Conservation (phyloP, 2,797 vertebrate species). For the Trichosurus vulpecula region DNA sequence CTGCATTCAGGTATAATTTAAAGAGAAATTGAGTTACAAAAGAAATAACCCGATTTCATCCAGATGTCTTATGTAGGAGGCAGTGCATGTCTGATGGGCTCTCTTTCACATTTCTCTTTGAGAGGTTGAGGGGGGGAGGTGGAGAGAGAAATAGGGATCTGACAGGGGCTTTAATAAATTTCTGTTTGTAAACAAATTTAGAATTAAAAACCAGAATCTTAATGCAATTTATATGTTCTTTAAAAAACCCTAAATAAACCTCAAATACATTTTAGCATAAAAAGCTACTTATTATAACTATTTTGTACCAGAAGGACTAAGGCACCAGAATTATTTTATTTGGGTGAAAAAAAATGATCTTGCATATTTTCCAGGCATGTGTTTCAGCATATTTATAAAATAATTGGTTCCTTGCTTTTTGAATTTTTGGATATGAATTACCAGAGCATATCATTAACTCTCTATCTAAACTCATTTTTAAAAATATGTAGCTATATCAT, state of each 20-base stretch:
- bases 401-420: not conserved
- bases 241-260: not conserved
- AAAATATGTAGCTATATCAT: slow-evolving; percentile 33
- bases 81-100: fast-evolving
- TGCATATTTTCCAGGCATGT: not conserved
- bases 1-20: slow-evolving; percentile 53
- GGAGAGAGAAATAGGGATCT: not conserved
- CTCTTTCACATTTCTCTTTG: not conserved
- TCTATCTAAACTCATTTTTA: slow-evolving; percentile 22
- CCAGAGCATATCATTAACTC: not conserved
- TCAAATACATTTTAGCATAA: not conserved
- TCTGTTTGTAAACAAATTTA: slow-evolving; percentile 18
- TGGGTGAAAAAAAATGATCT: slow-evolving; percentile 21
- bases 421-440: slow-evolving; percentile 21
- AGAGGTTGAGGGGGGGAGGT: not conserved
- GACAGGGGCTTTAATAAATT: not conserved
- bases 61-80: not conserved
- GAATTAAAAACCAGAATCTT: slow-evolving; percentile 10
- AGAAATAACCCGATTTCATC: slow-evolving; percentile 2
- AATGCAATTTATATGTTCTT: not conserved
- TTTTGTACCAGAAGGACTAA: slow-evolving; percentile 10
- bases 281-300: not conserved
- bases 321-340: not conserved
- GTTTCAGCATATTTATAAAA: slow-evolving; percentile 37
- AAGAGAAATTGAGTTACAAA: slow-evolving; percentile 50